Conservation (phyloP, 2,113 vertebrate species). For the Anoura caudifer region DNA sequence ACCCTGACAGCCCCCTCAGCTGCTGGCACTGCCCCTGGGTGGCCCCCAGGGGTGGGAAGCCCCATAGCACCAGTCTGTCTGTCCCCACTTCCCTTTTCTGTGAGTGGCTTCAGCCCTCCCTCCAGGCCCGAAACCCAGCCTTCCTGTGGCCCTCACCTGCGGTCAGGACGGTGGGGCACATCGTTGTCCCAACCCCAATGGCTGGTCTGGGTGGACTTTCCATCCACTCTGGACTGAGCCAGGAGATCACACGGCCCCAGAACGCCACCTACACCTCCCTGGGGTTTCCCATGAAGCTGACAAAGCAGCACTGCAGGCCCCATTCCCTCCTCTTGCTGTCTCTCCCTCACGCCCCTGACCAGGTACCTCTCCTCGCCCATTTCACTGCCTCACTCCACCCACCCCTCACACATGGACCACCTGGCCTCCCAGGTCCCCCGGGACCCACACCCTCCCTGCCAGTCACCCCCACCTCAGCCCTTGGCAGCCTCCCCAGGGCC, state of each 20-base stretch:
- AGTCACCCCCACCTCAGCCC: no score
- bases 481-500: background rate
- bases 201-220: background rate
- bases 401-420: no score
- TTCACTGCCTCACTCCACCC: background rate
- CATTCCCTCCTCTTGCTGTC: background rate
- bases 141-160: background rate
- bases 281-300: rapidly evolving
- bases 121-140: background rate
- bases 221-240: rapidly evolving
- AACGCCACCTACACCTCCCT: rapidly evolving
- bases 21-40: background rate
- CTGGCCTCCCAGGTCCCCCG: background rate
- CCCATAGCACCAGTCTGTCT: background rate
- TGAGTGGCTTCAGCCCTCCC: background rate
- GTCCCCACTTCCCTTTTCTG: background rate
- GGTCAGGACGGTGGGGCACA: background rate
- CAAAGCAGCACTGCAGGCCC: background rate
- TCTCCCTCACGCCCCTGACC: no score
- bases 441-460: background rate
- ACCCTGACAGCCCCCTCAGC: background rate
- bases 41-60: background rate
- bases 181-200: no score
- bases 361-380: background rate
- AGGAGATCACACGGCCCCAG: background rate